These are phyloP conservation scores for Tringa solitaria DNA, from an alignment of 2,113 vertebrate genomes.

Conservation along the genomic window DNA sequence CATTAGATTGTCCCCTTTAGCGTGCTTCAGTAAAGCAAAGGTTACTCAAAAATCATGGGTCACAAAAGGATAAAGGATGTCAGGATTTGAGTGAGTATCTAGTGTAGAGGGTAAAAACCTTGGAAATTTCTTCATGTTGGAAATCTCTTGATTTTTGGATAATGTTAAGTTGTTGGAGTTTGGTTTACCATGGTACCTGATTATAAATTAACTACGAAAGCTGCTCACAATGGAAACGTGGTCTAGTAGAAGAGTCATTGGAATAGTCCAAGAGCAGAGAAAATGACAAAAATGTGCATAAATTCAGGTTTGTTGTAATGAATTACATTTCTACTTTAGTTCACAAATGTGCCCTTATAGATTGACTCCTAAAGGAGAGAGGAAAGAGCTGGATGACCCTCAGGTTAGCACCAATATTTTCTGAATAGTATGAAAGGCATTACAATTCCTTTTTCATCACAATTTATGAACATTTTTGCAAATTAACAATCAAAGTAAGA, in stretches of 20 bases:
- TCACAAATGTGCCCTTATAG: neutral
- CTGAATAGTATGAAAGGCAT: neutral
- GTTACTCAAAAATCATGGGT: neutral
- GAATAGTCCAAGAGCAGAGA: neutral
- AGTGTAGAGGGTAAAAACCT: neutral
- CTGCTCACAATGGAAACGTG: neutral
- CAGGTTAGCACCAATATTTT: neutral
- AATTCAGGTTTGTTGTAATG: neutral
- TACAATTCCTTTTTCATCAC: neutral
- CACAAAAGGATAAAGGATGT: neutral
- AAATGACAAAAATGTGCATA: neutral
- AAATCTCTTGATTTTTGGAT: neutral
- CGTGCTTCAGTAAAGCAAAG: neutral
- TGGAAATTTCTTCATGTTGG: neutral
- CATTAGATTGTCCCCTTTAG: neutral
- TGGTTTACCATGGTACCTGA: fast-evolving
- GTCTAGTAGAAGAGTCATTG: neutral
- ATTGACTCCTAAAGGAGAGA: neutral
- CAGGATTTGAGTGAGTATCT: neutral
- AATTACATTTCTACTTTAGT: neutral
- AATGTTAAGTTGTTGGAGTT: neutral
- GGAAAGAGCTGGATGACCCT: neutral
- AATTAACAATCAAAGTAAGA: neutral
- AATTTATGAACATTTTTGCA: neutral
- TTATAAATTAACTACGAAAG: neutral